Percentiles rank a stretch among this genome's conserved stretches.
phyloP scores from a whole-genome alignment of 2,888 invertebrate species.

The Globia sparganii region DNA sequence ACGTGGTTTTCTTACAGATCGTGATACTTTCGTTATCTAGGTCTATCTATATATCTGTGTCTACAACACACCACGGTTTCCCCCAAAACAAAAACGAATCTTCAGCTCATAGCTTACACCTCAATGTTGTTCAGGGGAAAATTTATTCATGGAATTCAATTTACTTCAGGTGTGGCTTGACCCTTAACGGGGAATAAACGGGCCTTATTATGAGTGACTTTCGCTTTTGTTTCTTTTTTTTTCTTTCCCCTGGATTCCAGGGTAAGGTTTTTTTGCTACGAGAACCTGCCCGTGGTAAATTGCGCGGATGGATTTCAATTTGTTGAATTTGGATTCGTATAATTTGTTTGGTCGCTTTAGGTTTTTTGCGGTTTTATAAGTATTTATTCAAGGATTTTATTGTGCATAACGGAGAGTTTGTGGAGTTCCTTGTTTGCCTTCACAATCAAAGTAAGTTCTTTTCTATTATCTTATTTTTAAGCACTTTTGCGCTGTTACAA shows the following conservation, averaged over 20 bases:
- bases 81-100: constrained; percentile 19
- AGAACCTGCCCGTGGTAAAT: constrained; percentile 42
- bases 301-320: constrained; percentile 60
- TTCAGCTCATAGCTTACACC: constrained; percentile 61
- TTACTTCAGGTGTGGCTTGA: constrained; percentile 88
- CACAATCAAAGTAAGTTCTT: neutral
- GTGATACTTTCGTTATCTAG: too few relatives aligned
- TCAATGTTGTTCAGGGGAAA: constrained; percentile 72
- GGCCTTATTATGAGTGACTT: constrained; percentile 83
- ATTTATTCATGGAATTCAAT: constrained; percentile 89
- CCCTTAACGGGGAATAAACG: constrained; percentile 87
- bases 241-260: constrained; percentile 51
- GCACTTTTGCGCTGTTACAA: neutral
- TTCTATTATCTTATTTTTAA: neutral
- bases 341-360: constrained; percentile 37
- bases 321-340: constrained; percentile 46
- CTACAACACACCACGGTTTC: neutral
- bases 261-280: constrained; percentile 44
- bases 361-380: neutral
- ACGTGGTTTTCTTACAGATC: too few relatives aligned
- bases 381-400: neutral
- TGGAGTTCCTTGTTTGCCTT: neutral
- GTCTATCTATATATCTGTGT: too few relatives aligned
- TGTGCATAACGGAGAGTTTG: neutral
- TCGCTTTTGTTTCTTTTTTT: constrained; percentile 79